Conservation (phyloP, 2,797 vertebrate species). For the Propithecus deckenii region DNA sequence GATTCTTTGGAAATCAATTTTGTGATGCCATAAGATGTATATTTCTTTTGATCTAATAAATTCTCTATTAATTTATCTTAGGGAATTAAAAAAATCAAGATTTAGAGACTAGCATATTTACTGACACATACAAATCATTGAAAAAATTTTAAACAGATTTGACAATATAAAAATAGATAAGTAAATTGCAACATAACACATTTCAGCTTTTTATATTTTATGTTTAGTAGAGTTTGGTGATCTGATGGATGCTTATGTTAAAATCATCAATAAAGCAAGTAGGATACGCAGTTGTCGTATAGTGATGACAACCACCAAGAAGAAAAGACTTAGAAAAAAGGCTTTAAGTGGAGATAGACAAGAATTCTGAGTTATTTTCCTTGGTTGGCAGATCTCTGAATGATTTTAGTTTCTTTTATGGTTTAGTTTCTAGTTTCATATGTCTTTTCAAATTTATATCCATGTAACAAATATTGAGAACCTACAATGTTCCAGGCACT, state of each 20-base stretch:
- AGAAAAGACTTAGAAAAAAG: not conserved
- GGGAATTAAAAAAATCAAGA: not conserved
- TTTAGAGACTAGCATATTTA: not conserved
- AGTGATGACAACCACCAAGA: not conserved
- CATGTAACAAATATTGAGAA: not conserved
- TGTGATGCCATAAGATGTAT: not conserved
- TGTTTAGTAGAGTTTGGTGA: not conserved
- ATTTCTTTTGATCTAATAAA: not conserved
- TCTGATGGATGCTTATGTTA: not conserved
- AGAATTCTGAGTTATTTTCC: not conserved
- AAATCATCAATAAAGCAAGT: not conserved
- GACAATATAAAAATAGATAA: not conserved
- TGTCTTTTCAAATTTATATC: not conserved
- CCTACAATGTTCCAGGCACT: not conserved
- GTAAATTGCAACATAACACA: not conserved
- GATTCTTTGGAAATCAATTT: not conserved
- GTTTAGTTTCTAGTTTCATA: not conserved
- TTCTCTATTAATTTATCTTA: not conserved
- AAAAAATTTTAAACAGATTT: not conserved
- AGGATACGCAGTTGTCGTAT: not conserved
- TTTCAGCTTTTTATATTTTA: not conserved
- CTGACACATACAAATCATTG: not conserved
- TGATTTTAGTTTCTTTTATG: not conserved
- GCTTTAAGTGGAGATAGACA: not conserved
- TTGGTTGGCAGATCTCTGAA: not conserved